phyloP scores from a whole-genome alignment of 2,797 vertebrate species.

The Luscinia luscinia region DNA sequence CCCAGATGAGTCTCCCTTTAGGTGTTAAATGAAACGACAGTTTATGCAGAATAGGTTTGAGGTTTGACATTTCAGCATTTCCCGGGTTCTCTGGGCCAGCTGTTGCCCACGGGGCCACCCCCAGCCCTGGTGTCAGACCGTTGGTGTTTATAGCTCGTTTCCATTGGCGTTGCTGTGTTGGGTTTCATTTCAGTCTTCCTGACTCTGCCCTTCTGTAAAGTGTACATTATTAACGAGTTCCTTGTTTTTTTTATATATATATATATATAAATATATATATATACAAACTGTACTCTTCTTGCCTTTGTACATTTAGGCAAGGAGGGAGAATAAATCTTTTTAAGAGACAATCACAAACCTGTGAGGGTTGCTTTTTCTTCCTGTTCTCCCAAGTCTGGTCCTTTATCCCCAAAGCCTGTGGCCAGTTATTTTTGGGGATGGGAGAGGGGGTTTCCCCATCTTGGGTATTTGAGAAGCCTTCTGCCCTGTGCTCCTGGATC shows the following conservation, averaged over 20 bases:
- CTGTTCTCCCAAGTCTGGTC: constrained; percentile 43
- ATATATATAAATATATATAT: constrained; percentile 75
- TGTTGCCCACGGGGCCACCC: background rate
- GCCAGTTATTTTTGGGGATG: background rate
- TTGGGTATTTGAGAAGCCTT: background rate
- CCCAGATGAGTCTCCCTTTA: constrained; percentile 7
- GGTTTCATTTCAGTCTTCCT: constrained; percentile 83
- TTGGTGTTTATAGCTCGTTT: constrained; percentile 75
- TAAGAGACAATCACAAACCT: constrained; percentile 96
- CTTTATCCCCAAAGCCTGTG: background rate
- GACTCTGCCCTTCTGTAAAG: constrained; percentile 93
- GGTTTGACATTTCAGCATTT: background rate
- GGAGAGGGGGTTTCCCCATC: background rate
- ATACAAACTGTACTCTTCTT: constrained; percentile 83
- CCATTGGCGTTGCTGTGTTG: constrained; percentile 78
- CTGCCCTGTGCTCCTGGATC: fast-evolving
- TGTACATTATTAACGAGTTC: constrained; percentile 97
- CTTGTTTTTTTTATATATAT: constrained; percentile 87
- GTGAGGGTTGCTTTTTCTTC: constrained; percentile 81
- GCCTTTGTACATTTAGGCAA: constrained; percentile 97
- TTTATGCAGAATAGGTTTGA: constrained; percentile 37
- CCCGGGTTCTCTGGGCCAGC: background rate
- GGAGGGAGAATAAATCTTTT: constrained; percentile 98
- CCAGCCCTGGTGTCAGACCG: background rate
- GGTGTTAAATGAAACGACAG: background rate